Percentiles rank a stretch among this genome's conserved stretches.
Evolutionary conservation across 2,888 invertebrate species (phyloP).

Genomic region (Caradrina clavipalpis): DNA sequence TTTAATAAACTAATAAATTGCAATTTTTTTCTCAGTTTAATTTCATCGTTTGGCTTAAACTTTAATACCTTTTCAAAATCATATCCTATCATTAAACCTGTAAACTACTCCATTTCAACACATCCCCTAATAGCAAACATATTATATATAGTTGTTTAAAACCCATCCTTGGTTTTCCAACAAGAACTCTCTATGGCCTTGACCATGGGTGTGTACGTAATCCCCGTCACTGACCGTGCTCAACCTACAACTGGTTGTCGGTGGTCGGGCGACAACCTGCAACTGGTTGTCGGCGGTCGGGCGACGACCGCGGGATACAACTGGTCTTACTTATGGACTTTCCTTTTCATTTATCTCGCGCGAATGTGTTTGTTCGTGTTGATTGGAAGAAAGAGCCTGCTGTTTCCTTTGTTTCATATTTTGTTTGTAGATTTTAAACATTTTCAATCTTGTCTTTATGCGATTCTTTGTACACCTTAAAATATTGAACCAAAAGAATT

Average conservation of each 20-base stretch:
- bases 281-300: constrained; percentile 47
- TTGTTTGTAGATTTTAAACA: neutral
- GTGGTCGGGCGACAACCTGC: constrained; percentile 66
- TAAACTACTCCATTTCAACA: neutral
- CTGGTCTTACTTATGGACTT: constrained; percentile 53
- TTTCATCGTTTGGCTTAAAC: too few relatives aligned
- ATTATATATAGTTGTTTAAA: neutral
- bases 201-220: constrained; percentile 59
- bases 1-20: too few relatives aligned
- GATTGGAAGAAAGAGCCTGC: neutral
- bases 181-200: constrained; percentile 44
- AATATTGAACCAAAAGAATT: too few relatives aligned
- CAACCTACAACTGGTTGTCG: constrained; percentile 75
- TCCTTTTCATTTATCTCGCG: constrained; percentile 56
- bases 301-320: constrained; percentile 61
- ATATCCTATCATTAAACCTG: neutral
- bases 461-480: too few relatives aligned
- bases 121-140: neutral
- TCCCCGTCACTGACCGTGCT: constrained; percentile 71
- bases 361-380: constrained; percentile 10
- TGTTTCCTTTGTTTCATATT: neutral
- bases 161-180: constrained; percentile 19
- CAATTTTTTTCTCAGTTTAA: too few relatives aligned
- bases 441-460: too few relatives aligned
- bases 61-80: too few relatives aligned